Base-by-base conservation (phyloP, 2,888 invertebrate genomes). In the Oscheius myriophilus region DNA sequence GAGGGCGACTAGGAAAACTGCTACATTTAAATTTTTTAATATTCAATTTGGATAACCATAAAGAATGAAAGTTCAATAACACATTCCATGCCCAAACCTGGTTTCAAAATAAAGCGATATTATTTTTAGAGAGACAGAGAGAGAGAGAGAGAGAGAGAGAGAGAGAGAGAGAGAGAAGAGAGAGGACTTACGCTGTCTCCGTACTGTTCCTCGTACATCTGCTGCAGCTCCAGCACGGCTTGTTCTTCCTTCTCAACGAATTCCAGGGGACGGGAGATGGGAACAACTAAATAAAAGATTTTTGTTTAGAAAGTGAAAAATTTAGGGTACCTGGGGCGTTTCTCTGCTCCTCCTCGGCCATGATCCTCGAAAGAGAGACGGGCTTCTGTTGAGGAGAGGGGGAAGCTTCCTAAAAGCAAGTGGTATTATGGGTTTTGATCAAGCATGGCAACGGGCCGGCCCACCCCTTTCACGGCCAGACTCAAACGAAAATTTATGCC, bases 181-280 rank as follows among this genome's bases (percentile, higher is more conserved):
- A 59, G 21, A 43, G 59, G 16, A 14, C 52, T 21, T 11, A 65
- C 64, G 43, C 53, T 41, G 25, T 52, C 64, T 25, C 52, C 55
- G 39, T 53, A 54, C 26, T 65, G 42, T 12, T 18, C 26, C 16
- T 39, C 26, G 43, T 65, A 65, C 33, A 41, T 25, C n/a, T 16
- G 42, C 11, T 9, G 9, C 1, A 65, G 42, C 18, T 65, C 64
- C 43, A 54, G 54, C 6, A 55, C 52, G 7, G 64, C 64, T n/a
- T 26, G 43, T 45, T 65, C 64, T 53, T 65, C 64, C 41, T 41
- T 55, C 21, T 51, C 54, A 12, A 65, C 55, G 25, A 52, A 33
- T 33, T 54, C 64, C 12, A 65, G 25, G 0, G 64, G 45, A 6
- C 33, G 33, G 9, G 33, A 33, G 33, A 33, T 3, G 4, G 33